Base-by-base conservation (phyloP, 1,140 invertebrate genomes). In the Parapsyche elsis region DNA sequence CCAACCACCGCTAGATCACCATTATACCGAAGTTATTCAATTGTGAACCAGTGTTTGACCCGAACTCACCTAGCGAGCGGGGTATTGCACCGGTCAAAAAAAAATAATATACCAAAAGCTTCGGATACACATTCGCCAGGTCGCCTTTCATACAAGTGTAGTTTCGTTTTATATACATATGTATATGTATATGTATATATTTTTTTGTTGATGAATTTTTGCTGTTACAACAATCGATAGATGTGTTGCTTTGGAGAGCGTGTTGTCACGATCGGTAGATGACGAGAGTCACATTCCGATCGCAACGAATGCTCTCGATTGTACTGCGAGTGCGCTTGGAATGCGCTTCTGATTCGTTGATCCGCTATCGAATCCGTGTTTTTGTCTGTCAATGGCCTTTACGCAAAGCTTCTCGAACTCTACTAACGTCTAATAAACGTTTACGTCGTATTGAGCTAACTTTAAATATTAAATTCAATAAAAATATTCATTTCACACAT, bases 311-410 rank as follows among this genome's bases (percentile, higher is more conserved):
- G 23, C 21, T 45, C 1, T 30, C 24, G 61, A 30, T 30, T 44
- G 1, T 5, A 71, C 1, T 5, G 26, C 5, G 67, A 71, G 24
- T 45, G 30, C 24, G 49, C n/a, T 30, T 53, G 16, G 71, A 73
- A 16, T 21, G 38, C 23, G 24, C 21, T 10, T 71, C 67, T 14
- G 16, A 67, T 16, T 7, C 24, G 10, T 23, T 26, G 61, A 67
- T 67, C 61, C 19, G 2, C 19, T 67, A 67, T 71, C 67, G 26
- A 71, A 38, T 21, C 14, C 4, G 24, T 14, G 49, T 49, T 30
- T 75, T 46, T 46, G 49, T 73, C 71, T 73, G 71, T 73, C 71
- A 73, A 73, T 73, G 71, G 30, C 61, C 61, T 67, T 12, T 7
- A 45, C 46, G 1, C n/a, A 24, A 19, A 14, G 71, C 16, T 73